A percentile compares a stretch with the other conserved stretches of the same genome.
Conservation (phyloP, 2,113 vertebrate genomes). For the Cygnus buccinator region DNA sequence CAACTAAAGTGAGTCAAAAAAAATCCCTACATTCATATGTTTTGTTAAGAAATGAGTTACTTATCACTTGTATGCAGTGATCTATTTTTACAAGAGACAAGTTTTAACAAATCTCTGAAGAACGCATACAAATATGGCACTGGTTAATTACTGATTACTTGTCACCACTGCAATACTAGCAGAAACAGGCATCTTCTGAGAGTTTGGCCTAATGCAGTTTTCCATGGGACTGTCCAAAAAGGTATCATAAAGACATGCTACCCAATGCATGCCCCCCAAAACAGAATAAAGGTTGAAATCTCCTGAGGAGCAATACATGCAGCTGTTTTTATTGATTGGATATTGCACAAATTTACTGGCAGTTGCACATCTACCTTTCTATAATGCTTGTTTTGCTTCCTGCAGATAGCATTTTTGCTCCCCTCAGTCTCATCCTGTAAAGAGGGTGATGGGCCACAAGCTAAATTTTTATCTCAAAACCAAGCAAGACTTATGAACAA, state of each 20-base stretch:
- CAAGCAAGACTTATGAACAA: neutral
- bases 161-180: neutral
- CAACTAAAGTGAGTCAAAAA: neutral
- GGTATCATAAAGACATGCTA: neutral
- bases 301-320: neutral
- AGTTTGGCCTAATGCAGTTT: neutral
- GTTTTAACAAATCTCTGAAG: neutral
- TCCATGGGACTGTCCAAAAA: neutral
- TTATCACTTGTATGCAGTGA: rapidly evolving
- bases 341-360: neutral
- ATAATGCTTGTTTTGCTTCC: neutral
- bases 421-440: neutral
- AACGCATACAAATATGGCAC: neutral
- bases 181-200: neutral
- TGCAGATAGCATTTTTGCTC: neutral
- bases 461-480: neutral
- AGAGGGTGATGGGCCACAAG: neutral
- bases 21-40: neutral
- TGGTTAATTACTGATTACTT: neutral
- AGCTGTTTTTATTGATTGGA: neutral
- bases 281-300: neutral
- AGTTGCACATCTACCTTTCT: neutral
- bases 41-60: neutral
- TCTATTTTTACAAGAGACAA: neutral
- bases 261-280: neutral